These are phyloP conservation scores for Bemisia tabaci DNA, from an alignment of 1,140 invertebrate species.

Conservation along the genomic window DNA sequence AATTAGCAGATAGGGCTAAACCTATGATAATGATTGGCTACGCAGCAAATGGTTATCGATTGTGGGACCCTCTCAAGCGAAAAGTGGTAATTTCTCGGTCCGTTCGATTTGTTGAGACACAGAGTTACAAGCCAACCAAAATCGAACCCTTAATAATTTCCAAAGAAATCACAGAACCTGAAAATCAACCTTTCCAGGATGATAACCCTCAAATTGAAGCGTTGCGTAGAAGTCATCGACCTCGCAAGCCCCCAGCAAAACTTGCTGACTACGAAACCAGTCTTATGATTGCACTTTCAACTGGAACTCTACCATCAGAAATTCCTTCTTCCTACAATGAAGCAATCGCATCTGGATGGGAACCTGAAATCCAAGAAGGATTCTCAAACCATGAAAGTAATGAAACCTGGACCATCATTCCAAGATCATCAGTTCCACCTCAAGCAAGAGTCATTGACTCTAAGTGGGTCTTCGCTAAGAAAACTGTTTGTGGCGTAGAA, in stretches of 20 bases:
- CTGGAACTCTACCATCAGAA: too few relatives aligned
- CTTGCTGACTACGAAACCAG: too few relatives aligned
- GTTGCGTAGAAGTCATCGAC: too few relatives aligned
- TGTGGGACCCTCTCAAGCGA: conserved; percentile 18
- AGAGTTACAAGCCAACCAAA: too few relatives aligned
- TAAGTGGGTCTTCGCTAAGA: conserved; percentile 21
- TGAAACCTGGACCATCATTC: conserved; percentile 27
- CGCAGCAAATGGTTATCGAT: conserved; percentile 21
- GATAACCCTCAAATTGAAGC: too few relatives aligned
- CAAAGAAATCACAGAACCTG: too few relatives aligned
- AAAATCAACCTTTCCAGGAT: too few relatives aligned
- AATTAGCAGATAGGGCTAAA: conserved; percentile 22
- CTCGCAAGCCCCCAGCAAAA: too few relatives aligned
- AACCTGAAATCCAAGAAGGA: too few relatives aligned
- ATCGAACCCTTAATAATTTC: too few relatives aligned
- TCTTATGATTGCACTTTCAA: too few relatives aligned
- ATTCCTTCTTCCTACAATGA: conserved; percentile 5
- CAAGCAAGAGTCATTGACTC: conserved; percentile 23
- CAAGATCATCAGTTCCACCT: conserved; percentile 19
- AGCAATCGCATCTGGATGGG: background rate
- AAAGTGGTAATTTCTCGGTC: conserved; percentile 19
- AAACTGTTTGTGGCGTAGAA: conserved; percentile 13
- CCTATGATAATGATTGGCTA: conserved; percentile 21
- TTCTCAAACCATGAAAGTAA: too few relatives aligned
- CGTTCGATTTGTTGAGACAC: conserved; percentile 8